phyloP scores from a whole-genome alignment of 1,140 invertebrate genomes.

The Aphaenogaster rudis region DNA sequence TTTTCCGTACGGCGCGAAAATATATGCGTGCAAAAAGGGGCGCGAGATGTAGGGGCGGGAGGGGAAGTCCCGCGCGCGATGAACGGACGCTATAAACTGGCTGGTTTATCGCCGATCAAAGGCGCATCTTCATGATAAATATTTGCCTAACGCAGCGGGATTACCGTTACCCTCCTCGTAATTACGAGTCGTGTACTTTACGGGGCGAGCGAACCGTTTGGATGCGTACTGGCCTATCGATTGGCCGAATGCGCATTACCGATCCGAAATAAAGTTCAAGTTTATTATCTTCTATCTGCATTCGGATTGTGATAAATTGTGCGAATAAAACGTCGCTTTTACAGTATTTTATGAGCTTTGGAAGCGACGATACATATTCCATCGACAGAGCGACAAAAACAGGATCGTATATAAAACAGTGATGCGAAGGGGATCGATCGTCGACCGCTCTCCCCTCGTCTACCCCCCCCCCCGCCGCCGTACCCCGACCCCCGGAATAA shows the following conservation, averaged over 20 bases:
- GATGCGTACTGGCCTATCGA: not conserved
- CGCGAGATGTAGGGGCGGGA: not conserved
- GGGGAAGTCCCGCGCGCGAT: not conserved
- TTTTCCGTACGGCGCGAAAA: conserved; percentile 62
- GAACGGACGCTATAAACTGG: conserved; percentile 20
- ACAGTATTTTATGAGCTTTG: conserved; percentile 44
- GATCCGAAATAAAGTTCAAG: conserved; percentile 26
- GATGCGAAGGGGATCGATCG: conserved; percentile 39
- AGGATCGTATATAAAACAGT: conserved; percentile 45
- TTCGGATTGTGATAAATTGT: conserved; percentile 24
- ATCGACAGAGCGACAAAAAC: conserved; percentile 42
- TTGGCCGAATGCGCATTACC: not conserved
- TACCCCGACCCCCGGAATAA: conserved; percentile 10
- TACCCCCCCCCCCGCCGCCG: too few relatives aligned
- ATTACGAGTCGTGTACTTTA: conserved; percentile 24
- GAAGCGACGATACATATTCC: conserved; percentile 30
- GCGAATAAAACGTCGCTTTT: conserved; percentile 27
- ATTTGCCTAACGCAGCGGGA: conserved; percentile 39
- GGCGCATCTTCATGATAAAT: conserved; percentile 50
- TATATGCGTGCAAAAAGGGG: conserved; percentile 28
- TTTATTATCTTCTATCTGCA: conserved; percentile 27
- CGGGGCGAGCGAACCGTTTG: too few relatives aligned
- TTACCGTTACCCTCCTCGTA: conserved; percentile 30
- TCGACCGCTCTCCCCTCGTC: not conserved
- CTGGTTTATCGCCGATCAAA: conserved; percentile 34